These are phyloP conservation scores for Pseudanteris insignis DNA, from an alignment of 2,888 invertebrate species.

Conservation along the genomic window DNA sequence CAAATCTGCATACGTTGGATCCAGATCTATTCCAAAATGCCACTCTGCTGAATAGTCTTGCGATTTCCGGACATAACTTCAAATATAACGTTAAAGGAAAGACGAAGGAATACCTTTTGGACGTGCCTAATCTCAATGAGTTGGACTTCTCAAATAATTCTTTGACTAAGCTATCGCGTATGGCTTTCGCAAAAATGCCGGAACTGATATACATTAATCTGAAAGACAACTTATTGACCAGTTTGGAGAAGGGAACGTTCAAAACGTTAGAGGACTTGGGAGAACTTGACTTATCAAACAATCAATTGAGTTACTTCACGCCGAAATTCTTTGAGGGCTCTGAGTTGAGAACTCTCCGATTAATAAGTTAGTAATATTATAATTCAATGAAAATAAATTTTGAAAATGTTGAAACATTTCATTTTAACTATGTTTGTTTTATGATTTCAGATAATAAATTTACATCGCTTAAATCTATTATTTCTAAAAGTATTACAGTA, in stretches of 20 bases:
- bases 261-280: conserved; percentile 73
- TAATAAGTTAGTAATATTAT: conserved; percentile 50
- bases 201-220: conserved; percentile 76
- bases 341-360: conserved; percentile 71
- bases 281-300: conserved; percentile 78
- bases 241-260: conserved; percentile 72
- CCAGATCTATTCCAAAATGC: conserved; percentile 77
- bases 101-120: conserved; percentile 69
- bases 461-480: conserved; percentile 67
- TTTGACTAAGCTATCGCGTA: conserved; percentile 72
- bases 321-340: conserved; percentile 75
- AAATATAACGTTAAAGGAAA: conserved; percentile 59
- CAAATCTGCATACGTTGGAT: conserved; percentile 74
- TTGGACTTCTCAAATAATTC: conserved; percentile 78
- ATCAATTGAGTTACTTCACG: conserved; percentile 73
- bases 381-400: no score
- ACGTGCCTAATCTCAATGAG: conserved; percentile 75
- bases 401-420: no score
- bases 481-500: conserved; percentile 73
- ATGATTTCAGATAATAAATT: conserved; percentile 72
- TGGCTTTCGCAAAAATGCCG: conserved; percentile 73
- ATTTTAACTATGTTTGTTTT: background rate
- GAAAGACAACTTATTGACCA: conserved; percentile 74
- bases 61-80: conserved; percentile 75
- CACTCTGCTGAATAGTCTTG: conserved; percentile 73